Percentiles rank a stretch among this genome's conserved stretches.
Evolutionary conservation across 2,888 invertebrate species (phyloP).

Genomic region (Hylaea fasciaria): DNA sequence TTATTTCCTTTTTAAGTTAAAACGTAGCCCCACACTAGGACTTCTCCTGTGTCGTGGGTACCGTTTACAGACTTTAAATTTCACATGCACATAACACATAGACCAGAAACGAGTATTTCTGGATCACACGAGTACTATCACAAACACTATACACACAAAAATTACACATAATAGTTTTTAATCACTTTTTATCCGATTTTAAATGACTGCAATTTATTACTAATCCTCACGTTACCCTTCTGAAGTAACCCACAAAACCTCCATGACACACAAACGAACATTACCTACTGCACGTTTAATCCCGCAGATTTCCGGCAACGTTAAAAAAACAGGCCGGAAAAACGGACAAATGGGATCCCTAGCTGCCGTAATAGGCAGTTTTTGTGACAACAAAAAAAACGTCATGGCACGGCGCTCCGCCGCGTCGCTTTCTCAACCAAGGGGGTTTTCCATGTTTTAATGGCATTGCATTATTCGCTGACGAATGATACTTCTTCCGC

Average conservation of each 20-base stretch:
- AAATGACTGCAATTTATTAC: too few species aligned
- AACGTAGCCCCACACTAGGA: too few species aligned
- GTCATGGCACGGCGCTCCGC: conserved; percentile 13
- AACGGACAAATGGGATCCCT: conserved; percentile 20
- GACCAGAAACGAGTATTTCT: too few species aligned
- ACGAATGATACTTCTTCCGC: conserved; percentile 21
- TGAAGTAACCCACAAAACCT: conserved; percentile 2
- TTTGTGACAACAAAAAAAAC: conserved; percentile 21
- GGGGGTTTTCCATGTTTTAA: conserved; percentile 21
- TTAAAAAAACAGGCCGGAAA: conserved; percentile 13
- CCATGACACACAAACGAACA: conserved; percentile 11
- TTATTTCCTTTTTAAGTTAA: too few species aligned
- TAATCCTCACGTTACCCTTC: too few species aligned
- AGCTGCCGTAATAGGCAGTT: conserved; percentile 30
- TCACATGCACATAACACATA: too few species aligned
- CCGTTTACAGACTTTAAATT: too few species aligned
- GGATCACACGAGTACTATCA: too few species aligned
- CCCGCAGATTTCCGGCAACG: conserved; percentile 2
- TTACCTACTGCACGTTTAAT: conserved; percentile 14
- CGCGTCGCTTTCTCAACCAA: conserved; percentile 5
- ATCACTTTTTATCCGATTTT: too few species aligned
- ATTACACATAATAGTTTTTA: too few species aligned
- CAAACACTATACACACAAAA: too few species aligned
- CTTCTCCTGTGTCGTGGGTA: too few species aligned
- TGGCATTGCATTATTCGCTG: conserved; percentile 14